Percentiles rank a stretch among this genome's conserved stretches.
Evolutionary conservation across 2,888 invertebrate species (phyloP).

Genomic region (Pocota personata): DNA sequence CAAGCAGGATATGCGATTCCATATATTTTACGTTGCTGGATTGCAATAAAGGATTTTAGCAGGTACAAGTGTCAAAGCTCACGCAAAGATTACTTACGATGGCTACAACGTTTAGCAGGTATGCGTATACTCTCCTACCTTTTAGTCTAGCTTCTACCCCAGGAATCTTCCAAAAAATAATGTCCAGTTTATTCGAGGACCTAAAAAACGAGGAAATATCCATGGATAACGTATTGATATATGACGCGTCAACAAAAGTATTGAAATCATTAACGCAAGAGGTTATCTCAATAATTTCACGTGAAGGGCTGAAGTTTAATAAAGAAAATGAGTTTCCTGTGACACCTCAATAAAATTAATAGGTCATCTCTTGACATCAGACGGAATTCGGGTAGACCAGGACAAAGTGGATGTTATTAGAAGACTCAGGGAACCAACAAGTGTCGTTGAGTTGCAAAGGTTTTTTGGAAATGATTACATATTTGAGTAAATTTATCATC

Average conservation of each 20-base stretch:
- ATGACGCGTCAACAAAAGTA: neutral
- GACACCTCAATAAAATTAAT: neutral
- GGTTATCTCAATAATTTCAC: neutral
- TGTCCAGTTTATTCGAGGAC: neutral
- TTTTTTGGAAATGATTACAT: neutral
- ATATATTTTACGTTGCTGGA: neutral
- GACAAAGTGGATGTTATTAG: neutral
- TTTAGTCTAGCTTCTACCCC: neutral
- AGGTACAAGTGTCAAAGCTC: neutral
- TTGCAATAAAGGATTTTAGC: neutral
- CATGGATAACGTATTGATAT: neutral
- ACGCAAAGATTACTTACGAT: neutral
- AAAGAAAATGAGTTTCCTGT: neutral
- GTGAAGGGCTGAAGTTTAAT: neutral
- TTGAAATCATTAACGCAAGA: neutral
- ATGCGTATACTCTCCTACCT: neutral
- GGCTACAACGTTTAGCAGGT: neutral
- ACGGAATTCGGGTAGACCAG: neutral
- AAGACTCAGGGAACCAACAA: neutral
- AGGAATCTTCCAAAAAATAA: neutral
- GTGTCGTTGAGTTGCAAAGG: neutral
- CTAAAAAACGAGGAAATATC: neutral
- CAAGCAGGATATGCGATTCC: neutral
- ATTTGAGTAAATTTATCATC: no score
- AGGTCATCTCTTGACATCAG: neutral